These are phyloP conservation scores for Limnephilus lunatus DNA, from an alignment of 2,888 invertebrate species.

Conservation along the genomic window DNA sequence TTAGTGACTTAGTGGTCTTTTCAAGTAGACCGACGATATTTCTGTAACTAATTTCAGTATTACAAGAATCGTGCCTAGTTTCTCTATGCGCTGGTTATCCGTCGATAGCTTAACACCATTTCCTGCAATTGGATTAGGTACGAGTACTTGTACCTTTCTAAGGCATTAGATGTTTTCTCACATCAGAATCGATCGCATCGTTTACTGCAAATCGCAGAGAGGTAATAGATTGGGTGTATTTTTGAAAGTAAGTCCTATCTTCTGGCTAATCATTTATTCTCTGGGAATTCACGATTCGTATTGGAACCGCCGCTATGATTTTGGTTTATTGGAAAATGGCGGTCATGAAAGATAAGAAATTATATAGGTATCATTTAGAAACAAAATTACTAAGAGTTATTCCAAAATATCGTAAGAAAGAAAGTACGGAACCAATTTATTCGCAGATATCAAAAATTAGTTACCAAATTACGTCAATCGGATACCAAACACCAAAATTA, in stretches of 20 bases:
- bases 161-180: not conserved
- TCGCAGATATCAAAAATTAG: not conserved
- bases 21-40: no score
- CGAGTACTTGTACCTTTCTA: not conserved
- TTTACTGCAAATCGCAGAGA: not conserved
- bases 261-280: not conserved
- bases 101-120: not conserved
- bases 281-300: slow-evolving; percentile 2
- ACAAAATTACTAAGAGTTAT: not conserved
- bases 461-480: not conserved
- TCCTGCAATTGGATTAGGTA: slow-evolving; percentile 2
- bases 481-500: no score
- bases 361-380: not conserved
- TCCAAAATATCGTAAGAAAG: not conserved
- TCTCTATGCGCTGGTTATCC: not conserved
- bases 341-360: not conserved
- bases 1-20: no score
- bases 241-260: slow-evolving; percentile 2
- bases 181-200: not conserved
- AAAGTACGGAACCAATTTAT: not conserved
- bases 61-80: not conserved
- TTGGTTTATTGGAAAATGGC: not conserved
- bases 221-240: not conserved
- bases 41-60: not conserved
- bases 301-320: not conserved